Evolutionary conservation across 2,888 invertebrate species (phyloP), one percentile per base, ranked within the genome.

Genomic region (Machimus atricapillus): DNA sequence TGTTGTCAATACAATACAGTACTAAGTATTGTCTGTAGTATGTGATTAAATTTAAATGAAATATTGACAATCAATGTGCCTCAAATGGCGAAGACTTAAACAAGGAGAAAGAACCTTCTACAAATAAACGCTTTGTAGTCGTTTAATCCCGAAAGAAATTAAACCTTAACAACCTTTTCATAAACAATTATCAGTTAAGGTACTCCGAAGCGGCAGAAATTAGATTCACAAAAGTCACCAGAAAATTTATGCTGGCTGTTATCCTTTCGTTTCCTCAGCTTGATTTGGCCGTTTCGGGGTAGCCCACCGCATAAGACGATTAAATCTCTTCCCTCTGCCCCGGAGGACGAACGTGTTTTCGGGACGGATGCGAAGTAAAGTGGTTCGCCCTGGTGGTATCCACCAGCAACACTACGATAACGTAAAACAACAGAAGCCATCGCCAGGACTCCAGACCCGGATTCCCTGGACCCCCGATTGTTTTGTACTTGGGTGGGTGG

Each of bases 151-250:
- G 66, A 34, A 78, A 34, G 78, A 78, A 78, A 78, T 43, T 40
- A 78, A 78, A 34, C 43, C 40, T 40, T 78, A 81, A 82, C 34
- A 82, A n/a, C 46, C 37, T 58, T 82, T 82, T 82, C 58, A 58
- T 82, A 82, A 82, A 58, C 58, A 82, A 82, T 82, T 82, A 82
- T 66, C 82, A 82, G 58, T n/a, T 8, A 16, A 82, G 37, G 58
- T 27, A 79, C 79, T 40, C 2, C 27, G 52, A 52, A 79, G 52
- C 52, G 66, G 66, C 66, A 66, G 66, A 66, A 66, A 66, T 66
- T 66, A 66, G 66, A 66, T 66, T 66, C 66, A 66, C 66, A 79
- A 79, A 79, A 52, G 37, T 52, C 37, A 79, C 43, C 79, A 16
- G 79, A 46, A 46, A 52, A 79, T 79, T 79, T 79, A 79, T 79